Evolutionary conservation across 2,888 invertebrate species (phyloP).

Genomic region (Seladonia tumulorum): DNA sequence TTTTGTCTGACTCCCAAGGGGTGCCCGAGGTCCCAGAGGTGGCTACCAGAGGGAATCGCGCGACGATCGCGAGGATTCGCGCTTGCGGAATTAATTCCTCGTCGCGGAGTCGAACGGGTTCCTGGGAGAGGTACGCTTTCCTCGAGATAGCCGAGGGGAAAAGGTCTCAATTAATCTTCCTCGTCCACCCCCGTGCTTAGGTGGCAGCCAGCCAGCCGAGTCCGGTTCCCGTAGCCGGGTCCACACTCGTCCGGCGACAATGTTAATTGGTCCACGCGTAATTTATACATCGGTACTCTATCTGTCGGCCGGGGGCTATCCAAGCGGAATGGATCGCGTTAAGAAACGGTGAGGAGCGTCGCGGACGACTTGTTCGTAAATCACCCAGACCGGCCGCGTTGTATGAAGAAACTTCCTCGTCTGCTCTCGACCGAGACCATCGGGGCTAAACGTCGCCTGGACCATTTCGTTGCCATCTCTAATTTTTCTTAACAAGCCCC

Average conservation of each 20-base stretch:
- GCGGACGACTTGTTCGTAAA: slow-evolving; percentile 61
- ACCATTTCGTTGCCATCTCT: neutral
- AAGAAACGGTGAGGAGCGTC: slow-evolving; percentile 58
- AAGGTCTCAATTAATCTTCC: slow-evolving; percentile 64
- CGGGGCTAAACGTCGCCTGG: neutral
- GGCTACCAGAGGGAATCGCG: neutral
- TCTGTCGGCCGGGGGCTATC: slow-evolving; percentile 44
- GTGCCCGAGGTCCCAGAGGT: neutral
- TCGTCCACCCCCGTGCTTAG: slow-evolving; percentile 46
- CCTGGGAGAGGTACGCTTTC: slow-evolving; percentile 30
- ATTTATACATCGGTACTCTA: slow-evolving; percentile 65
- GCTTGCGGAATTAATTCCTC: slow-evolving; percentile 47
- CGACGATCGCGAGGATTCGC: slow-evolving; percentile 36
- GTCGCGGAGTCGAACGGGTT: slow-evolving; percentile 34
- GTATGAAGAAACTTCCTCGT: slow-evolving; percentile 41
- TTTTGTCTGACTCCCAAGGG: neutral
- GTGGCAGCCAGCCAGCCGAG: slow-evolving; percentile 20
- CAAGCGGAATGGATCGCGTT: slow-evolving; percentile 60
- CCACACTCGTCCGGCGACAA: slow-evolving; percentile 60
- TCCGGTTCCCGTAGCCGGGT: slow-evolving; percentile 50
- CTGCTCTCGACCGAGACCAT: slow-evolving; percentile 11
- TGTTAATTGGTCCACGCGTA: slow-evolving; percentile 71
- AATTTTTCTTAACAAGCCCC: neutral
- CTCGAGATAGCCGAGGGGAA: slow-evolving; percentile 34
- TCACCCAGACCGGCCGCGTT: slow-evolving; percentile 49